Evolutionary conservation across 1,140 invertebrate species (phyloP).

Genomic region (Pseudachorutes palmiensis): DNA sequence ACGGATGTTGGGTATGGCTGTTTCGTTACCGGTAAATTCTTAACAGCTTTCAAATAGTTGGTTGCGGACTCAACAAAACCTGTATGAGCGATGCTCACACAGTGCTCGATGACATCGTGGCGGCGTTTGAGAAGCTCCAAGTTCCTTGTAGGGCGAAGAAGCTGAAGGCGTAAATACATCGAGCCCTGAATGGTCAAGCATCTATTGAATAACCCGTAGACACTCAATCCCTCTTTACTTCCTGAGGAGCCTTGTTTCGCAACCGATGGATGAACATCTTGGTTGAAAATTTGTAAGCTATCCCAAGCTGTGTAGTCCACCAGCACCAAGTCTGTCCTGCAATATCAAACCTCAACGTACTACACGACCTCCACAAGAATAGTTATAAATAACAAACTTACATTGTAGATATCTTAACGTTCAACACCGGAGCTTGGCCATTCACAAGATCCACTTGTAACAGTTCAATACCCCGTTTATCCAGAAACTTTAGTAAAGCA

Average conservation of each 20-base stretch:
- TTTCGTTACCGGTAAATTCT: constrained; percentile 48
- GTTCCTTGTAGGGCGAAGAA: constrained; percentile 55
- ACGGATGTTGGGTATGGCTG: constrained; percentile 6
- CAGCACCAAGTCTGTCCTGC: constrained; percentile 58
- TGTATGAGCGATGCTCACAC: constrained; percentile 48
- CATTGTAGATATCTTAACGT: constrained; percentile 55
- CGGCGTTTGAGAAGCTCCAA: constrained; percentile 49
- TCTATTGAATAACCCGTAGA: constrained; percentile 62
- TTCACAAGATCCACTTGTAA: constrained; percentile 47
- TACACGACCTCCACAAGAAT: neutral
- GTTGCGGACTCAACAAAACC: constrained; percentile 51
- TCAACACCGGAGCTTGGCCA: constrained; percentile 50
- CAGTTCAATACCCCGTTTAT: constrained; percentile 57
- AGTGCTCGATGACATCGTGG: constrained; percentile 55
- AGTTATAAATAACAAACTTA: constrained; percentile 44
- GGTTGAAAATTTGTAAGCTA: constrained; percentile 65
- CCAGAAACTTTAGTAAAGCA: constrained; percentile 62
- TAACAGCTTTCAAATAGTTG: constrained; percentile 52
- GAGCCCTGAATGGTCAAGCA: constrained; percentile 46
- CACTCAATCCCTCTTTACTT: constrained; percentile 58
- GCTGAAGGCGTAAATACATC: constrained; percentile 45
- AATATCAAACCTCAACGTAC: constrained; percentile 32
- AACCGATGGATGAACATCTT: constrained; percentile 62
- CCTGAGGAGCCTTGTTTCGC: constrained; percentile 53
- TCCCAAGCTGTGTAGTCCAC: constrained; percentile 63